Base-by-base conservation (phyloP, 2,797 vertebrate species). In the Thaleichthys pacificus region DNA sequence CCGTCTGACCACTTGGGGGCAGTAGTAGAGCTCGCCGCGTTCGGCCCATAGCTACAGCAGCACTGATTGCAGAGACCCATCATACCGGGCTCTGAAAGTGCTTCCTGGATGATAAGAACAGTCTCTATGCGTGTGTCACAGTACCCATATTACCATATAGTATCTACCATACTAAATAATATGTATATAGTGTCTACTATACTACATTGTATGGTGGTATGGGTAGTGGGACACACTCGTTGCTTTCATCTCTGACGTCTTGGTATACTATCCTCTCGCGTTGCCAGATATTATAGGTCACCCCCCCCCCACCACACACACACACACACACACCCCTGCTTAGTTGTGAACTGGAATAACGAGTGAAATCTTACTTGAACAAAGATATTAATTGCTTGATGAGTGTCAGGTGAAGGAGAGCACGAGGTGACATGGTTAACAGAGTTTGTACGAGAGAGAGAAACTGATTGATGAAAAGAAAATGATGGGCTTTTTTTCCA, bases 231-330 rank as follows among this genome's bases (percentile, higher is more conserved):
- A 35, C 7, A 8, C 32, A 35, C 32, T 3, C 32, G 32, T 35
- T 91, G 32, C 6, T 91, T 88, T 89, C 87, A 87, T 85, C 67
- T 69, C 80, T 80, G 77, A 69, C 69, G 74, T 70, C 68, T 58
- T 30, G 30, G 30, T 56, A 68, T 71, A 63, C 66, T 3, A 58
- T 65, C 30, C 35, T 60, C 74, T 60, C 74, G 63, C 64, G 22
- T 61, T 54, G 69, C 68, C 42, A 70, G 49, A 56, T 65, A 63
- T 42, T 51, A 22, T 22, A 69, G 71, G 79, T 61, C 70, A 57
- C 62, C 17, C 8, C 54, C 60, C 1, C 60, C 56, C 57, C 62
- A 70, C 26, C 28, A 4, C 28, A 30, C 28, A 30, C 28, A 66
- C 76, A 68, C 84, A 76, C 7, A 35, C 32, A 35, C 32, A 35